Percentiles rank a stretch among this genome's conserved stretches.
Evolutionary conservation across 2,888 invertebrate species (phyloP).

Genomic region (Mythimna vitellina): DNA sequence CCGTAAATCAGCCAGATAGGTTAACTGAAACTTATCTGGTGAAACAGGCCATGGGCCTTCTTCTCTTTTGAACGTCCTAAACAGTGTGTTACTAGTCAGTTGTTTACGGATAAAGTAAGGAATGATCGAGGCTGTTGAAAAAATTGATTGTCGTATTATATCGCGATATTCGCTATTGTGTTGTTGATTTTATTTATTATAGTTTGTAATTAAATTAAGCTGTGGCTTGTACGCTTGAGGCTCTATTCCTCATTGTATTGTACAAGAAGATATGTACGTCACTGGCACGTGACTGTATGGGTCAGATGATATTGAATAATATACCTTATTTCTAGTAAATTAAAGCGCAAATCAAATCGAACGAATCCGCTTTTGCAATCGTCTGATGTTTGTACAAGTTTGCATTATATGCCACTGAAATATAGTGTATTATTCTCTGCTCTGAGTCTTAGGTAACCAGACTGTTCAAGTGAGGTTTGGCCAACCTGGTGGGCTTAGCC

Average conservation of each 20-base stretch:
- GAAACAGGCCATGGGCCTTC: neutral
- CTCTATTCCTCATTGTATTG: conserved; percentile 36
- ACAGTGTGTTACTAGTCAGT: conserved; percentile 68
- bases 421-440: conserved; percentile 21
- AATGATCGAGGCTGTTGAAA: conserved; percentile 67
- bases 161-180: conserved; percentile 55
- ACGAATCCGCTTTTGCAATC: neutral
- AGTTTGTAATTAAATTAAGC: conserved; percentile 54
- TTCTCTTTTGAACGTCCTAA: conserved; percentile 23
- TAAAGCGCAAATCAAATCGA: neutral
- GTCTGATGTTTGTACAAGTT: neutral
- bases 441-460: neutral
- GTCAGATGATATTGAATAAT: conserved; percentile 20
- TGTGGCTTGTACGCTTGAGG: conserved; percentile 50
- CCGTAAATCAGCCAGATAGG: neutral
- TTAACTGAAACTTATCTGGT: neutral
- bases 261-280: conserved; percentile 19
- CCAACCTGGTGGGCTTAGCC: conserved; percentile 15
- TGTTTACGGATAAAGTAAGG: conserved; percentile 54
- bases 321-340: neutral
- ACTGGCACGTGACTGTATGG: neutral
- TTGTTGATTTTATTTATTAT: conserved; percentile 66
- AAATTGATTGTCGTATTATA: conserved; percentile 57
- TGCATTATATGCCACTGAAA: conserved; percentile 7
- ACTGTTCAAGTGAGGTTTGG: conserved; percentile 6